A percentile compares a stretch with the other conserved stretches of the same genome.
These are phyloP conservation scores for Zhuqinia jingwanae DNA, from an alignment of 2,888 invertebrate species.

Conservation along the genomic window DNA sequence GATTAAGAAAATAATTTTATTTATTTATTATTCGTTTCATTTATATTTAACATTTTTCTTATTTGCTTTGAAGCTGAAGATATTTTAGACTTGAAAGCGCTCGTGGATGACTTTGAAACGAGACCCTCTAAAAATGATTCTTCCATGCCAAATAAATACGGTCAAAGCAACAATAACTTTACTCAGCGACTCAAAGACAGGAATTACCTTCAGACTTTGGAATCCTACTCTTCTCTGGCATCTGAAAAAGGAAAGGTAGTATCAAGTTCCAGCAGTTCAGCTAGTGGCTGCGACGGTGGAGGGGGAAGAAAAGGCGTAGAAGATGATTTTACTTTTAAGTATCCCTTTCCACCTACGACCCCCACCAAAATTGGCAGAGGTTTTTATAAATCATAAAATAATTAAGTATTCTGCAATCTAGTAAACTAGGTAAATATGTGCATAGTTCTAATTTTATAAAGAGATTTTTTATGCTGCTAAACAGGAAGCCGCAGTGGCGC, in stretches of 20 bases:
- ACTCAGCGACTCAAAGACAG: background rate
- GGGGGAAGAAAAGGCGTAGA: too few species aligned
- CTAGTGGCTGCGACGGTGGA: background rate
- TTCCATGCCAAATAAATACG: background rate
- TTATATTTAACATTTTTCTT: too few species aligned
- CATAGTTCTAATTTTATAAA: too few species aligned
- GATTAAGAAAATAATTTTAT: too few species aligned
- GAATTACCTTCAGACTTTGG: background rate
- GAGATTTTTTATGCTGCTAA: too few species aligned
- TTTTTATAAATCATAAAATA: background rate
- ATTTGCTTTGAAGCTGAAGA: too few species aligned
- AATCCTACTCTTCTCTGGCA: background rate
- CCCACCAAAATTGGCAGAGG: background rate
- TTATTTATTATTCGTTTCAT: too few species aligned
- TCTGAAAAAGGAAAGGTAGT: background rate
- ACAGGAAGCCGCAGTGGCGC: too few species aligned
- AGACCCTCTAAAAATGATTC: too few species aligned
- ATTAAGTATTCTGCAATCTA: background rate
- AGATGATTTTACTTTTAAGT: conserved; percentile 32
- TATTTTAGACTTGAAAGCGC: too few species aligned
- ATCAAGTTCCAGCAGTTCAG: conserved; percentile 4
- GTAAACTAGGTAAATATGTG: background rate
- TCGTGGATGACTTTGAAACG: too few species aligned
- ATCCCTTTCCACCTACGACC: conserved; percentile 24
- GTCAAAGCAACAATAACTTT: background rate